These are phyloP conservation scores for Macrosteles quadrilineatus DNA, from an alignment of 1,140 invertebrate genomes.

Conservation along the genomic window DNA sequence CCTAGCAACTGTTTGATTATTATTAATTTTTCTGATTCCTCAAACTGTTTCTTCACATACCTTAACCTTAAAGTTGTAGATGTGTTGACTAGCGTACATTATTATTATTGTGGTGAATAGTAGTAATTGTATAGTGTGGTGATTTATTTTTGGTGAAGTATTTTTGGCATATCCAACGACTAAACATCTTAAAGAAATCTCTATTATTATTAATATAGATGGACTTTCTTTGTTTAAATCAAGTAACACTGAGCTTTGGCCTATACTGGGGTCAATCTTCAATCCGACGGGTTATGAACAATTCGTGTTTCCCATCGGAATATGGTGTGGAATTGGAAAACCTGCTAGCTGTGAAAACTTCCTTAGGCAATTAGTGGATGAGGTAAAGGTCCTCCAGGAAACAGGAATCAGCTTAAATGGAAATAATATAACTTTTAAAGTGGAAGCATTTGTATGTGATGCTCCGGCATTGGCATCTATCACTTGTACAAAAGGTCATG, in stretches of 20 bases:
- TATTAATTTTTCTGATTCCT: too few relatives aligned
- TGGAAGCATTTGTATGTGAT: slow-evolving; percentile 41
- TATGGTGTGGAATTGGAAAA: slow-evolving; percentile 40
- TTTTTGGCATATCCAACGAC: neutral
- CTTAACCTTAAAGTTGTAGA: neutral
- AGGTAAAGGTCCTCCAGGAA: slow-evolving; percentile 33
- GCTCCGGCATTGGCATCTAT: too few relatives aligned
- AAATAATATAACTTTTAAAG: slow-evolving; percentile 29
- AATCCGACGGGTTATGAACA: neutral
- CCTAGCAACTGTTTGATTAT: too few relatives aligned
- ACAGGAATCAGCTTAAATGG: slow-evolving; percentile 31
- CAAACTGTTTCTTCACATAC: neutral
- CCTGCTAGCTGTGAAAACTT: slow-evolving; percentile 35
- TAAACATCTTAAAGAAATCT: neutral
- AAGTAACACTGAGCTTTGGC: neutral
- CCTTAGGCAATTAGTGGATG: slow-evolving; percentile 40
- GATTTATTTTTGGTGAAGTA: neutral
- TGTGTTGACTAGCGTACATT: neutral
- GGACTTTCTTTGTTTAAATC: neutral
- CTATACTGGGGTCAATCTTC: neutral
- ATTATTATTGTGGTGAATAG: neutral
- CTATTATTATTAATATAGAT: neutral
- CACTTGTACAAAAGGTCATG: slow-evolving; percentile 40
- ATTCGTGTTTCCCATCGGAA: slow-evolving; percentile 32
- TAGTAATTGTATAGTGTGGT: too few relatives aligned